A percentile compares a stretch with the other conserved stretches of the same genome.
Conservation (phyloP, 1,140 invertebrate genomes). For the Cotesia chilonis region DNA sequence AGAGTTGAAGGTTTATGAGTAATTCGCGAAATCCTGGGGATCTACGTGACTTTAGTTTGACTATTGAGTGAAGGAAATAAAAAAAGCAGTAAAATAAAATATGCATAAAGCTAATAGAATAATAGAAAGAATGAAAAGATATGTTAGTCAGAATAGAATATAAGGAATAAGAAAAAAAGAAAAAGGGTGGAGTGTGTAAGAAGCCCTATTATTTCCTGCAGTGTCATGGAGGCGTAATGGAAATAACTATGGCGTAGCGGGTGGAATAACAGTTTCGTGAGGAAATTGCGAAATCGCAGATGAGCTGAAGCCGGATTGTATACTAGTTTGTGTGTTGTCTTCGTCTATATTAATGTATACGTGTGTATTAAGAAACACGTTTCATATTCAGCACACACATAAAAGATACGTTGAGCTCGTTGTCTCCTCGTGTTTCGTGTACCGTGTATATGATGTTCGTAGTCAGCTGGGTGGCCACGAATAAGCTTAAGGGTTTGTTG, state of each 20-base stretch:
- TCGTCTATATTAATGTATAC: background rate
- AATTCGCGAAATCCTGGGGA: background rate
- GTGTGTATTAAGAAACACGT: conserved; percentile 1
- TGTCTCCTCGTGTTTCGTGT: conserved; percentile 6
- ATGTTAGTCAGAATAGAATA: background rate
- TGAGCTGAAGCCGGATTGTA: conserved; percentile 29
- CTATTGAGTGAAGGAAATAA: conserved; percentile 12
- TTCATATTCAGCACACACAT: conserved; percentile 9
- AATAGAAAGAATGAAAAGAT: conserved; percentile 17
- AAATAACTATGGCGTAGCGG: conserved; percentile 33
- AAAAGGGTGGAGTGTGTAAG: conserved; percentile 14
- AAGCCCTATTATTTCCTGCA: conserved; percentile 22
- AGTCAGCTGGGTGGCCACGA: conserved; percentile 2
- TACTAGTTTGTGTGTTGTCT: background rate
- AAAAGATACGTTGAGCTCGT: conserved; percentile 15
- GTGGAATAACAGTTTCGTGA: conserved; percentile 38
- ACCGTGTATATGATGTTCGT: background rate
- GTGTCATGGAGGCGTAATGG: conserved; percentile 31
- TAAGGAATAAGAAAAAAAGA: conserved; percentile 8
- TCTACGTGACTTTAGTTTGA: conserved; percentile 21
- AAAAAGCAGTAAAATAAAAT: background rate
- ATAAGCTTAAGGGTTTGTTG: no score
- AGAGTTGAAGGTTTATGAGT: conserved; percentile 17
- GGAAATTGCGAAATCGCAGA: conserved; percentile 36
- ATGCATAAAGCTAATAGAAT: background rate